These are phyloP conservation scores for Argya squamiceps DNA, from an alignment of 2,797 vertebrate species.

Conservation along the genomic window DNA sequence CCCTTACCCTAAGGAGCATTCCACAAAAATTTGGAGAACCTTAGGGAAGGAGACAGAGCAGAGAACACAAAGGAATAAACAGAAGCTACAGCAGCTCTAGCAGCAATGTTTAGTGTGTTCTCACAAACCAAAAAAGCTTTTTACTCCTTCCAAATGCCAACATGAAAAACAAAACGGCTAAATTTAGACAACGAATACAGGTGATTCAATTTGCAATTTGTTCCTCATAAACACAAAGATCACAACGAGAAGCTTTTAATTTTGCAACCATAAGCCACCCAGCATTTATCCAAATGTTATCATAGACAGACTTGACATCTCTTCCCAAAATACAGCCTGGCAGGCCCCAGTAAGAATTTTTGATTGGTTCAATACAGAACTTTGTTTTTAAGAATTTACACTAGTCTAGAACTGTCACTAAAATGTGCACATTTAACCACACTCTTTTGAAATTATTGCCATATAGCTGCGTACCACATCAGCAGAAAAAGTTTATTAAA, in stretches of 20 bases:
- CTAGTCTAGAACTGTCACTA: not conserved
- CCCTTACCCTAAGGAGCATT: not conserved
- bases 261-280: not conserved
- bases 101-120: accelerated
- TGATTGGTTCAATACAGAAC: not conserved
- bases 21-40: not conserved
- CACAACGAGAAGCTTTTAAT: not conserved
- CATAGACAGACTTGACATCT: not conserved
- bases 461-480: not conserved
- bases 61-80: not conserved
- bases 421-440: not conserved
- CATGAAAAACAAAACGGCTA: not conserved
- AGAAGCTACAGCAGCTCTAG: not conserved
- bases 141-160: not conserved
- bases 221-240: not conserved
- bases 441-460: not conserved
- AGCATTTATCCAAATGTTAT: not conserved
- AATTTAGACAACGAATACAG: not conserved
- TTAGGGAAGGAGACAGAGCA: not conserved
- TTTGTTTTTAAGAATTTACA: not conserved
- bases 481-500: not conserved
- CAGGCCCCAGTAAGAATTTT: not conserved
- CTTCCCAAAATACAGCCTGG: not conserved
- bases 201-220: not conserved
- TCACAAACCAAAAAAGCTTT: not conserved